These are phyloP conservation scores for Rhinatrema bivittatum DNA, from an alignment of 2,797 vertebrate species.

Conservation along the genomic window DNA sequence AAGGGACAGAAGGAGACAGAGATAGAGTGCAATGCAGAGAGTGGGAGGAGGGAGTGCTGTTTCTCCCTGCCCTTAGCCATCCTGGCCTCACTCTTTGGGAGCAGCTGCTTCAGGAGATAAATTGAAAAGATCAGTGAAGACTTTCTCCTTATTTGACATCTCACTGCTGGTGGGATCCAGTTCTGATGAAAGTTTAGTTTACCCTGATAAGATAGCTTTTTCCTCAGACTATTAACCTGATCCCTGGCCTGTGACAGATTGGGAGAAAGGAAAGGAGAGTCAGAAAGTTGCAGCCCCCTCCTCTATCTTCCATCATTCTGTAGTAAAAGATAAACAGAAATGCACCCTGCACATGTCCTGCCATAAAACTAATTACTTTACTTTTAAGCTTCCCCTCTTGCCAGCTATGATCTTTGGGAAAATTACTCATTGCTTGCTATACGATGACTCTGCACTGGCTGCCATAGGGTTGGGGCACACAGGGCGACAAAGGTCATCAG, in stretches of 20 bases:
- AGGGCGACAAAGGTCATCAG: background rate
- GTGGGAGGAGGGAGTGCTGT: slow-evolving; percentile 4
- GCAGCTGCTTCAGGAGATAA: slow-evolving; percentile 32
- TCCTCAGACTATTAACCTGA: slow-evolving; percentile 25
- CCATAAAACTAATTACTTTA: slow-evolving; percentile 18
- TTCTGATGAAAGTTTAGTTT: slow-evolving; percentile 44
- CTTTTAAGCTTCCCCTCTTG: slow-evolving; percentile 10
- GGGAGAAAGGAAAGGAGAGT: background rate
- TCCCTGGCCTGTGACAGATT: slow-evolving; percentile 28
- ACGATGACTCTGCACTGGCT: background rate
- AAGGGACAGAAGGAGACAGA: slow-evolving; percentile 12
- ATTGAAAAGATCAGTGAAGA: slow-evolving; percentile 40
- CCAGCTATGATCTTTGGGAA: slow-evolving; percentile 3
- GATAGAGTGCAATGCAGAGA: background rate
- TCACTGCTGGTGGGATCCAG: slow-evolving; percentile 13
- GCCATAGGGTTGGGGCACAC: background rate
- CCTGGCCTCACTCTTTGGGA: slow-evolving; percentile 25
- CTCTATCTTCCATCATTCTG: background rate
- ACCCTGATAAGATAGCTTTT: slow-evolving; percentile 24
- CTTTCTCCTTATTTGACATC: slow-evolving; percentile 27
- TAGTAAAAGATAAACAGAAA: background rate
- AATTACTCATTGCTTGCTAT: slow-evolving; percentile 6
- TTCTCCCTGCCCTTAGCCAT: slow-evolving; percentile 39
- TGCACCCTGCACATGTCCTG: background rate
- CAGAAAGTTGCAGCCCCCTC: too few relatives aligned